A percentile compares a stretch with the other conserved stretches of the same genome.
Evolutionary conservation across 2,113 vertebrate species (phyloP).

Genomic region (Serilophus lunatus): DNA sequence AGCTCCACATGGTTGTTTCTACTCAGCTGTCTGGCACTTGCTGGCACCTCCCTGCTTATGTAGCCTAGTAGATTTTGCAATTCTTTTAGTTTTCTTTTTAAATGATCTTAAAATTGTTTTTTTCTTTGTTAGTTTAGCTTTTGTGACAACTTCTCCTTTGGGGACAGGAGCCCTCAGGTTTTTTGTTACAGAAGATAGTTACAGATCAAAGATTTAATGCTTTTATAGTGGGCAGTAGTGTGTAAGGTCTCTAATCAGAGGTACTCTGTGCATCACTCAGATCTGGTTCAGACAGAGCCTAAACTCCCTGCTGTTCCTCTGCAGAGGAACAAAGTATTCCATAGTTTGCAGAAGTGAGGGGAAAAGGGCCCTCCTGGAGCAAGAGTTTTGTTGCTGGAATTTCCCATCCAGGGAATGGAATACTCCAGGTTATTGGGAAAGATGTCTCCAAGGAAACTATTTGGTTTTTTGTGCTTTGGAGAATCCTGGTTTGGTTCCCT

Average conservation of each 20-base stretch:
- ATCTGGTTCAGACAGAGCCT: neutral
- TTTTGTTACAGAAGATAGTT: neutral
- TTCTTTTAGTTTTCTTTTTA: neutral
- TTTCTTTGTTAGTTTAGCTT: neutral
- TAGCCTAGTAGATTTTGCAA: slow-evolving; percentile 40
- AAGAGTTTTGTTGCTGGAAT: neutral
- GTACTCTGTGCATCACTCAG: neutral
- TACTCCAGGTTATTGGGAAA: neutral
- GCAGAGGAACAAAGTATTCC: neutral
- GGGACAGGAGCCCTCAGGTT: neutral
- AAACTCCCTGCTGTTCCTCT: neutral
- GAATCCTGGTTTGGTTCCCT: neutral
- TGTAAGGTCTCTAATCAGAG: neutral
- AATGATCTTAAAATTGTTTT: neutral
- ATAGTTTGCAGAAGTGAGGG: neutral
- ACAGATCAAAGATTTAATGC: neutral
- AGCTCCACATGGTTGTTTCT: neutral
- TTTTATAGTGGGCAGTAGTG: neutral
- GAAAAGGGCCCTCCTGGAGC: neutral
- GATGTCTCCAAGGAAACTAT: neutral
- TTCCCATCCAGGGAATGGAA: neutral
- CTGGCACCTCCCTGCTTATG: slow-evolving; percentile 58
- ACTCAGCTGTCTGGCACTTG: neutral
- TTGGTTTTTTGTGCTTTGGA: neutral
- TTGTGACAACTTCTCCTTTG: neutral